A percentile compares a stretch with the other conserved stretches of the same genome.
Conservation (phyloP, 2,797 vertebrate genomes). For the Vireo griseus region DNA sequence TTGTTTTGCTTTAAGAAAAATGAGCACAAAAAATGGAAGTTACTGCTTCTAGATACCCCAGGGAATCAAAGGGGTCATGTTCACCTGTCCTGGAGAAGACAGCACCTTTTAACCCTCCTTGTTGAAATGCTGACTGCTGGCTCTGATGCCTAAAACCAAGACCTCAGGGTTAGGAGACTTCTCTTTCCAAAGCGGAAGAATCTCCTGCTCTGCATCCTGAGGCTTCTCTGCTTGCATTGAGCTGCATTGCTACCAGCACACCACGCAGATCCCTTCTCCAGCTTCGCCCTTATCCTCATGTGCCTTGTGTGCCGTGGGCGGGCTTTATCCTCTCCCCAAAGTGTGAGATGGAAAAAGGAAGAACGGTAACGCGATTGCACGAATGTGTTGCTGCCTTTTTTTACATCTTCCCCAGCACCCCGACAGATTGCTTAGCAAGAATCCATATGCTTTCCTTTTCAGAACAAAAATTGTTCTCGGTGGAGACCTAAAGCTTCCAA, state of each 20-base stretch:
- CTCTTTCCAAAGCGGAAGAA: background rate
- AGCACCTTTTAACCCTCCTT: background rate
- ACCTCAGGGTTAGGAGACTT: background rate
- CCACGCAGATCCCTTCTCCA: background rate
- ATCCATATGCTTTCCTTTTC: conserved; percentile 17
- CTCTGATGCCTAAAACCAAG: background rate
- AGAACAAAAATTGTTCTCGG: background rate
- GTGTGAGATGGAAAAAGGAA: conserved; percentile 34
- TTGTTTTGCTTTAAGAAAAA: background rate
- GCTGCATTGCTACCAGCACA: background rate
- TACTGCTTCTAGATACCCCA: background rate
- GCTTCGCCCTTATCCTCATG: background rate
- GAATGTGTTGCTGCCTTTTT: conserved; percentile 36
- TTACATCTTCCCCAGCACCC: background rate
- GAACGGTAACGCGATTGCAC: background rate
- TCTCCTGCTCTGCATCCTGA: background rate
- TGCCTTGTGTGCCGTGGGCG: background rate
- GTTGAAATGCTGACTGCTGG: accelerated
- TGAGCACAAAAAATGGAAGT: background rate
- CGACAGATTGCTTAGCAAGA: background rate
- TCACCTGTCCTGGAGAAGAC: background rate
- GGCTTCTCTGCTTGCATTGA: background rate
- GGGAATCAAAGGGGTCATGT: background rate
- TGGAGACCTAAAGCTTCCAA: background rate
- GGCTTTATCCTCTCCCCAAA: conserved; percentile 25